phyloP scores from a whole-genome alignment of 2,888 invertebrate genomes.

The Andrena fulva region DNA sequence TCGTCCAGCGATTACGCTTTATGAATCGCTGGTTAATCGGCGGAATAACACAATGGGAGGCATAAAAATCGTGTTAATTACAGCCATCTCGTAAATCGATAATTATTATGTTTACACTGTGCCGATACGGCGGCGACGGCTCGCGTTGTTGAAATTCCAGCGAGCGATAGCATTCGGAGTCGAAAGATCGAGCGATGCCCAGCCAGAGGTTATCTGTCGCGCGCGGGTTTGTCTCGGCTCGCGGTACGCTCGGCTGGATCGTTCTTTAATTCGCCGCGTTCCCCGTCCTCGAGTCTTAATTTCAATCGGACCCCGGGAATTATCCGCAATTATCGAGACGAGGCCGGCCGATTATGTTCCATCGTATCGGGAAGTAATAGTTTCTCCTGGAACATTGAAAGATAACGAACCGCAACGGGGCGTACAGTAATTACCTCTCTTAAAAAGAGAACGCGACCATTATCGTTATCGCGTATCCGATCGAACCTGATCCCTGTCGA shows the following conservation, averaged over 20 bases:
- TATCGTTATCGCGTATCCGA: conserved; percentile 22
- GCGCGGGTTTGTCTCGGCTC: conserved; percentile 36
- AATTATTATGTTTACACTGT: conserved; percentile 67
- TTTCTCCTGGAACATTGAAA: conserved; percentile 26
- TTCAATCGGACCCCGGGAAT: conserved; percentile 44
- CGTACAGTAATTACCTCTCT: conserved; percentile 33
- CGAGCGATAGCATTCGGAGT: conserved; percentile 60
- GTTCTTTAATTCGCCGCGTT: conserved; percentile 55
- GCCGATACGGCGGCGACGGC: conserved; percentile 25
- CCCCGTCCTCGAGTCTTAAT: conserved; percentile 15
- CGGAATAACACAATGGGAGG: conserved; percentile 31
- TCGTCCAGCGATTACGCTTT: conserved; percentile 37
- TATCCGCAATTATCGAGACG: conserved; percentile 51
- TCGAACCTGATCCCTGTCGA: conserved; percentile 5
- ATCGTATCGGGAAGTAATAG: conserved; percentile 26
- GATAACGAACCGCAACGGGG: conserved; percentile 28
- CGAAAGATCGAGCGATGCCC: conserved; percentile 62
- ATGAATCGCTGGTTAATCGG: conserved; percentile 54
- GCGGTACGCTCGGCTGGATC: conserved; percentile 30
- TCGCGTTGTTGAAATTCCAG: conserved; percentile 47
- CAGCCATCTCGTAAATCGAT: conserved; percentile 51
- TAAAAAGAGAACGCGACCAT: conserved; percentile 34
- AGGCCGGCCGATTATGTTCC: conserved; percentile 24
- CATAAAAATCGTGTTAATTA: conserved; percentile 64
- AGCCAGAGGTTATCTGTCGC: conserved; percentile 62